Conservation (phyloP, 2,888 invertebrate species). For the Scelioninae gen. 2 region DNA sequence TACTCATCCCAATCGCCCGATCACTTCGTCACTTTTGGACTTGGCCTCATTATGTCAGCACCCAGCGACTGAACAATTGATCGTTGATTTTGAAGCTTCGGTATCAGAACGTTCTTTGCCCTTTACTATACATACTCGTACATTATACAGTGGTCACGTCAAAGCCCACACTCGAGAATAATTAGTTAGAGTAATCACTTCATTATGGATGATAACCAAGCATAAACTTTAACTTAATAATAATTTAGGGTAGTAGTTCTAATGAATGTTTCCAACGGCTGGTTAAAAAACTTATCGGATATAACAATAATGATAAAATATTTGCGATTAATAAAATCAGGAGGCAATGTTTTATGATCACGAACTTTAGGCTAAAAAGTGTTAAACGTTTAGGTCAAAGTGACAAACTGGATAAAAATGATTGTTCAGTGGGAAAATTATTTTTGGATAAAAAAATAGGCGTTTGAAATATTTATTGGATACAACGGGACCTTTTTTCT, state of each 20-base stretch:
- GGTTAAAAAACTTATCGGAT: constrained; percentile 1
- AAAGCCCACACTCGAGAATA: constrained; percentile 45
- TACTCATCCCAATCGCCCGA: constrained; percentile 23
- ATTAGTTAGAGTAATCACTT: constrained; percentile 48
- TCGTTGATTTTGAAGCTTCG: constrained; percentile 46
- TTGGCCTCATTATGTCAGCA: constrained; percentile 51
- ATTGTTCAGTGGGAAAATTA: too few relatives aligned
- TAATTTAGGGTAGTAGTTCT: constrained; percentile 13
- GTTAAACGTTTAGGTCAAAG: too few relatives aligned
- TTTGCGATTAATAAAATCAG: too few relatives aligned
- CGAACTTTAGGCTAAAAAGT: too few relatives aligned
- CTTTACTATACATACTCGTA: constrained; percentile 35
- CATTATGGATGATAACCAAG: constrained; percentile 41
- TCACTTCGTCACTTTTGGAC: constrained; percentile 49
- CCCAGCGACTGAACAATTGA: constrained; percentile 49
- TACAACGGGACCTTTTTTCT: too few relatives aligned
- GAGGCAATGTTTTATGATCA: too few relatives aligned
- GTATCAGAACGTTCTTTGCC: constrained; percentile 49
- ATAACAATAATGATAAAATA: constrained; percentile 1
- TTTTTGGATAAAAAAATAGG: too few relatives aligned
- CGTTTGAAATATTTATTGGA: too few relatives aligned
- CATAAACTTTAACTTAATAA: constrained; percentile 35
- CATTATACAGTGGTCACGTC: constrained; percentile 43
- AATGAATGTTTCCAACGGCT: constrained; percentile 4
- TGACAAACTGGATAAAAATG: too few relatives aligned